A percentile compares a stretch with the other conserved stretches of the same genome.
Evolutionary conservation across 2,113 vertebrate genomes (phyloP).

Genomic region (Pseudorhombus dupliciocellatus): DNA sequence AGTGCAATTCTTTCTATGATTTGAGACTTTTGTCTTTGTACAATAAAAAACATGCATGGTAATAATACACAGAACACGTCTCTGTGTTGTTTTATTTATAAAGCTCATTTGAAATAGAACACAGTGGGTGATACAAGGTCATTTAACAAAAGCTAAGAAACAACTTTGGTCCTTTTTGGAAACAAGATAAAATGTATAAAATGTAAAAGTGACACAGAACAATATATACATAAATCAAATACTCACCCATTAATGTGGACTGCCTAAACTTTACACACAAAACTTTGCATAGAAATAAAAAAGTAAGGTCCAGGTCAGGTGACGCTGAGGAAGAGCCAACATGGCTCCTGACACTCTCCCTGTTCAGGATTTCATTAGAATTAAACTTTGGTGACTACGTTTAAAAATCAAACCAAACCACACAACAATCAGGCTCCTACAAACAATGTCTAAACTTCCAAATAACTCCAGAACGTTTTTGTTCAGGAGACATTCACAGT

Average conservation of each 20-base stretch:
- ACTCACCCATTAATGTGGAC: neutral
- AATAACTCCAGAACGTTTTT: slow-evolving; percentile 2
- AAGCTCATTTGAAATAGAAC: slow-evolving; percentile 27
- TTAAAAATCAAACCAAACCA: neutral
- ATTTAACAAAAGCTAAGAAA: slow-evolving; percentile 21
- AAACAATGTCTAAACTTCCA: neutral
- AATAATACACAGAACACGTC: slow-evolving; percentile 5
- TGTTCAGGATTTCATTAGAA: slow-evolving; percentile 5
- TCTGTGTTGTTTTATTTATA: slow-evolving; percentile 58
- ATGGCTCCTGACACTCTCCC: neutral
- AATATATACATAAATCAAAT: slow-evolving; percentile 4
- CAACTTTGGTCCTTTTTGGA: slow-evolving; percentile 32
- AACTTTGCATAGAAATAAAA: slow-evolving; percentile 48
- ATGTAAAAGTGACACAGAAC: neutral
- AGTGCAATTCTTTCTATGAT: slow-evolving; percentile 41
- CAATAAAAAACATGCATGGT: slow-evolving; percentile 9
- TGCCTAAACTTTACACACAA: slow-evolving; percentile 25
- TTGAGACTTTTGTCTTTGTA: slow-evolving; percentile 11
- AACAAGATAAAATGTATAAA: neutral
- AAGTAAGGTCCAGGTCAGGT: slow-evolving; percentile 14
- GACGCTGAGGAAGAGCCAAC: neutral
- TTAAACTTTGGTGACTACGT: neutral
- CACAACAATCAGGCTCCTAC: neutral
- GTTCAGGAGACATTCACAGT: slow-evolving; percentile 18
- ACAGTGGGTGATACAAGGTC: slow-evolving; percentile 21